Evolutionary conservation across 1,140 invertebrate genomes (phyloP).

Genomic region (Cotesia chilonis): DNA sequence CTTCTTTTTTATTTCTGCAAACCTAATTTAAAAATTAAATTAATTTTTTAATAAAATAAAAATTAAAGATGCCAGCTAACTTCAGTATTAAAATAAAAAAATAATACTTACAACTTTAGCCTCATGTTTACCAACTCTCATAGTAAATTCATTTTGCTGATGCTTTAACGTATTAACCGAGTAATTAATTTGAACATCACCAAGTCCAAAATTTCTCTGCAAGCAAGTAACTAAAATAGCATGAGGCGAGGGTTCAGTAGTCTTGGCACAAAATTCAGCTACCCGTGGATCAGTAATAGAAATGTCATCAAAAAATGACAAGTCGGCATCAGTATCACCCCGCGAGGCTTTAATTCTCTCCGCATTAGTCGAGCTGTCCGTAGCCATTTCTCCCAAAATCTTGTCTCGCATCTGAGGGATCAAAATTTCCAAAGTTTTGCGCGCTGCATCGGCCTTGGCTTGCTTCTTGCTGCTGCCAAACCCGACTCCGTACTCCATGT

Average conservation of each 20-base stretch:
- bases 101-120: constrained; percentile 73
- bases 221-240: constrained; percentile 92
- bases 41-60: not conserved
- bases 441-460: constrained; percentile 92
- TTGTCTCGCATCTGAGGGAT: constrained; percentile 92
- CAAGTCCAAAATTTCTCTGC: constrained; percentile 90
- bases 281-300: constrained; percentile 92
- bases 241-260: constrained; percentile 94
- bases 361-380: constrained; percentile 65
- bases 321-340: constrained; percentile 60
- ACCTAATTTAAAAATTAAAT: constrained; percentile 49
- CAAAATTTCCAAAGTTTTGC: constrained; percentile 88
- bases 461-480: constrained; percentile 94
- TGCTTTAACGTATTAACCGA: constrained; percentile 89
- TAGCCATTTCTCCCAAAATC: constrained; percentile 69
- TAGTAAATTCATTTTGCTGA: constrained; percentile 93
- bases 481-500: constrained; percentile 91
- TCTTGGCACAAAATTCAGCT: constrained; percentile 91
- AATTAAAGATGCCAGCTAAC: no score
- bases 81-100: not conserved
- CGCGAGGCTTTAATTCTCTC: constrained; percentile 60
- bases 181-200: constrained; percentile 88
- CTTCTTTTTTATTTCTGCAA: constrained; percentile 96
- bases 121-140: constrained; percentile 92
- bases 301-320: constrained; percentile 92